phyloP scores from a whole-genome alignment of 2,797 vertebrate genomes.

The Hydrolagus colliei region DNA sequence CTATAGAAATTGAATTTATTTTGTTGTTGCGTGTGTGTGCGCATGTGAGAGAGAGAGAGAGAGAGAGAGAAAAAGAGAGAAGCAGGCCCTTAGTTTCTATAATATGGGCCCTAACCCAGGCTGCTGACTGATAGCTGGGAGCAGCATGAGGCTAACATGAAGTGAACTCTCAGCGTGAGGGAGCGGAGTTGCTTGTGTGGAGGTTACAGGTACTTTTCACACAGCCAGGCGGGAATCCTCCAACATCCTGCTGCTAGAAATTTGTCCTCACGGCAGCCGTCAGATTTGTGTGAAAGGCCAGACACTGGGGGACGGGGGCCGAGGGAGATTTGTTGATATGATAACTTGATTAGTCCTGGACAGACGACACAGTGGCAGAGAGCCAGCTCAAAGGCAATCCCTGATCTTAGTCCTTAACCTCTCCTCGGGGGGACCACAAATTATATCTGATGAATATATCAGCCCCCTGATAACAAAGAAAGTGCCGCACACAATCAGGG shows the following conservation, averaged over 20 bases:
- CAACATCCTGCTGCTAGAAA: slow-evolving; percentile 57
- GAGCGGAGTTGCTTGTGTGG: slow-evolving; percentile 37
- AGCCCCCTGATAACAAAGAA: background rate
- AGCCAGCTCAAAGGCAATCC: slow-evolving; percentile 3
- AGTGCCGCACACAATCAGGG: background rate
- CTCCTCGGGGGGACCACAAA: slow-evolving; percentile 38
- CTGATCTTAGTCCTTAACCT: slow-evolving; percentile 26
- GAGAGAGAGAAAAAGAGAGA: too few species aligned
- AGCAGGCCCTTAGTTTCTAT: background rate
- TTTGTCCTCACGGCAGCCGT: slow-evolving; percentile 50
- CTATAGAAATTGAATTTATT: too few species aligned
- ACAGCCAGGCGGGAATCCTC: slow-evolving; percentile 56
- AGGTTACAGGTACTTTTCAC: slow-evolving; percentile 65
- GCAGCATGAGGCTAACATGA: slow-evolving; percentile 55
- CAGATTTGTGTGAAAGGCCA: slow-evolving; percentile 44
- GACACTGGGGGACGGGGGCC: slow-evolving; percentile 48
- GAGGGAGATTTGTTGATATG: slow-evolving; percentile 38
- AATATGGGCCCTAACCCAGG: slow-evolving; percentile 41
- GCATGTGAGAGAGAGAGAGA: background rate
- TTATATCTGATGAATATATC: background rate
- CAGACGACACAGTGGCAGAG: slow-evolving; percentile 24
- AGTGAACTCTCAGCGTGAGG: slow-evolving; percentile 61
- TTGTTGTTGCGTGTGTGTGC: background rate
- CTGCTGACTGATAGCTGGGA: slow-evolving; percentile 45
- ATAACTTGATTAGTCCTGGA: slow-evolving; percentile 52